Conservation (phyloP, 2,888 invertebrate genomes). For the Neoaliturus tenellus region DNA sequence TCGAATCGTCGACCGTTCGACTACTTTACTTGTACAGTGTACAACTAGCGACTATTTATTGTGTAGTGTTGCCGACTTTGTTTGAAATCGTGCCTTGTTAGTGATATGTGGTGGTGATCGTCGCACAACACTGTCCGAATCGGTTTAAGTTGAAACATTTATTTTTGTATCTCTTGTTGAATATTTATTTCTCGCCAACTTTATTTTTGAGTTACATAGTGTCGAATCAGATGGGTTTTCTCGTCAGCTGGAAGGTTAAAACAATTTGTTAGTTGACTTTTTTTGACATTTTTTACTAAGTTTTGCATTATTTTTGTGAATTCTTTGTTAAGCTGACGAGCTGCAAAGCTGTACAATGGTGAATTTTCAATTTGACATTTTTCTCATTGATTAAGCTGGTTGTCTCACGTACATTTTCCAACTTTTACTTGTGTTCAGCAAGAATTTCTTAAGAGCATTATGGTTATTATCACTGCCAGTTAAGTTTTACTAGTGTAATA, state of each 20-base stretch:
- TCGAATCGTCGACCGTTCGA: background rate
- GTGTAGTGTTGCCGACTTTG: background rate
- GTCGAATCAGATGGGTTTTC: background rate
- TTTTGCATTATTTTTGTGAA: too few relatives aligned
- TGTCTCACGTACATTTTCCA: too few relatives aligned
- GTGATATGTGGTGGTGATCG: background rate
- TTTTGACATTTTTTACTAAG: too few relatives aligned
- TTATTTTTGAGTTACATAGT: too few relatives aligned
- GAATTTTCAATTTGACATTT: too few relatives aligned
- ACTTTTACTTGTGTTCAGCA: too few relatives aligned
- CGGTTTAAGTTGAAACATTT: slow-evolving; percentile 1
- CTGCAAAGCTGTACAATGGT: background rate
- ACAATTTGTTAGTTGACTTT: too few relatives aligned
- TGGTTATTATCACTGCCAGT: too few relatives aligned
- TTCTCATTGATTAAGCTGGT: too few relatives aligned
- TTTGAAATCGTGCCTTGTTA: slow-evolving; percentile 17
- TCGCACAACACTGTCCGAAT: background rate
- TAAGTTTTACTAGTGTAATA: too few relatives aligned
- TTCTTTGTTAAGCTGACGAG: background rate
- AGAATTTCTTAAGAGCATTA: too few relatives aligned
- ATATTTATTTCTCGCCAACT: background rate
- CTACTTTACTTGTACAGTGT: background rate
- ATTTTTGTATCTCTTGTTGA: background rate
- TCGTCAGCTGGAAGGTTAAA: background rate
- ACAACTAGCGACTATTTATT: background rate